Percentiles rank a stretch among this genome's conserved stretches.
Conservation (phyloP, 2,113 vertebrate species). For the Chitala chitala region DNA sequence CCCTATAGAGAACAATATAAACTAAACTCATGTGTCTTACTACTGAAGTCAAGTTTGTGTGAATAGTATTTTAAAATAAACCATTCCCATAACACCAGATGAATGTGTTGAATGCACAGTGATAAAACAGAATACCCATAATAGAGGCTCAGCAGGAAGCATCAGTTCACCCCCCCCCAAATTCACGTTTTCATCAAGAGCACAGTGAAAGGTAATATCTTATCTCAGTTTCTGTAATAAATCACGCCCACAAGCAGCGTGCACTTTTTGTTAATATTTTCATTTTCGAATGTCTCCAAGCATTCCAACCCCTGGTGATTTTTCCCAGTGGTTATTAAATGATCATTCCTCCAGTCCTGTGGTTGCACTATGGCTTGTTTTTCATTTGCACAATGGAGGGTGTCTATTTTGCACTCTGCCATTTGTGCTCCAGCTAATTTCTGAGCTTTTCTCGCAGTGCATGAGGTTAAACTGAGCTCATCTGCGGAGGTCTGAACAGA, state of each 20-base stretch:
- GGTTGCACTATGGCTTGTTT: not conserved
- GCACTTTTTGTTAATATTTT: constrained; percentile 9
- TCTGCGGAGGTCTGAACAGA: constrained; percentile 23
- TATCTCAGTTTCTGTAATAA: not conserved
- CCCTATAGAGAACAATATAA: not conserved
- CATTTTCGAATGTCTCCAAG: not conserved
- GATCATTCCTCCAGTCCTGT: not conserved
- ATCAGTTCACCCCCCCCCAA: not conserved
- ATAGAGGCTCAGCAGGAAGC: constrained; percentile 17
- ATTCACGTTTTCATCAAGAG: not conserved
- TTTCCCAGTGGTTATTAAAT: not conserved
- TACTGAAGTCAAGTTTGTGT: not conserved
- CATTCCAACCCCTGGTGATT: not conserved
- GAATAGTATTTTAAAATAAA: not conserved
- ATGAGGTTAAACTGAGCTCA: constrained; percentile 4
- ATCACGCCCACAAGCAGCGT: constrained; percentile 9
- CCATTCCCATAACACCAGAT: not conserved
- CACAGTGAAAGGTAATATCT: not conserved
- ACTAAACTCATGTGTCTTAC: constrained; percentile 3
- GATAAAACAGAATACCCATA: not conserved
- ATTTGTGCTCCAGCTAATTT: not conserved
- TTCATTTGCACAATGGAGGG: not conserved
- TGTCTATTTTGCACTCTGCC: not conserved
- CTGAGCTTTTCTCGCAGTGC: not conserved
- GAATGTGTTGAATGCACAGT: not conserved